Evolutionary conservation across 2,888 invertebrate species (phyloP).

Genomic region (Epistrophe grossulariae): DNA sequence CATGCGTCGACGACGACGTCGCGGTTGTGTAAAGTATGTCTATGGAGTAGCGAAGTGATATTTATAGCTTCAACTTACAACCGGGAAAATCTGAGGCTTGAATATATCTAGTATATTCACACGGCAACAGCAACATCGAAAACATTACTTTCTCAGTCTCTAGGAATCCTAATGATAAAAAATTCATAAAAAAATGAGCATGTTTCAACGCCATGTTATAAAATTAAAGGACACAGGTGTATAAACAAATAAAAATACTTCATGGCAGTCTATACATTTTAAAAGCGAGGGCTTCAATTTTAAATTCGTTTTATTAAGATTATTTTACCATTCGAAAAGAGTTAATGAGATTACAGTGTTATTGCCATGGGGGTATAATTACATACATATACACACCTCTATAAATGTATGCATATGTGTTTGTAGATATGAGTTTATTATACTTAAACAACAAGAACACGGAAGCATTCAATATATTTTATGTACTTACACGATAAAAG

Average conservation of each 20-base stretch:
- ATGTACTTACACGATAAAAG: neutral
- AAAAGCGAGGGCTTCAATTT: neutral
- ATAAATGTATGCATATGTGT: neutral
- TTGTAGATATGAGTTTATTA: neutral
- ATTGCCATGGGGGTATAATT: neutral
- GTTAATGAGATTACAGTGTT: constrained; percentile 6
- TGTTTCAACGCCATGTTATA: neutral
- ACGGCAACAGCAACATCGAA: neutral
- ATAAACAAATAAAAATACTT: constrained; percentile 8
- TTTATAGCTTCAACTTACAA: constrained; percentile 23
- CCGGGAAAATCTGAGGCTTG: neutral
- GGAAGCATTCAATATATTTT: neutral
- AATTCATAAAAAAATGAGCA: neutral
- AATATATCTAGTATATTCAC: neutral
- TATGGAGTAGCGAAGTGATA: neutral
- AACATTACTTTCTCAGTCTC: neutral
- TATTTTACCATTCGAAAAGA: neutral
- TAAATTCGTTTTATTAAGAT: neutral
- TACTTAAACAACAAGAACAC: neutral
- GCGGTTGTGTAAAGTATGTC: neutral
- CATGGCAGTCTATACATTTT: constrained; percentile 3
- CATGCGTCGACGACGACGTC: neutral
- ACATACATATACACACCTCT: too few relatives aligned
- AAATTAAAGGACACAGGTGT: neutral
- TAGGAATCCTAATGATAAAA: constrained; percentile 2